Conservation (phyloP, 2,797 vertebrate species). For the Leptatherina wallacei region DNA sequence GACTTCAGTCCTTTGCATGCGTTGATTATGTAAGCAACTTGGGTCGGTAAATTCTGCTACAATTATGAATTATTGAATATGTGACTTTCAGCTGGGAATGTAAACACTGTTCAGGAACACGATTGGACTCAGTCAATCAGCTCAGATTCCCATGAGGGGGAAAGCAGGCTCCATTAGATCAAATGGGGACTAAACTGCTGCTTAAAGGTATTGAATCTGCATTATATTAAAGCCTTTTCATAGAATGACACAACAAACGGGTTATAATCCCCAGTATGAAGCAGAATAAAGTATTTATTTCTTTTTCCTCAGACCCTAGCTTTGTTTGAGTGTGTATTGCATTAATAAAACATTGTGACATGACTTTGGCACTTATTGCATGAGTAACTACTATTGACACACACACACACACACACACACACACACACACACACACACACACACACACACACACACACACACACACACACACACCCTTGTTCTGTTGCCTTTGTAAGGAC, state of each 20-base stretch:
- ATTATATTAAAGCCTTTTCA: constrained; percentile 17
- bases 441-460: background rate
- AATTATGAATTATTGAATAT: too few species aligned
- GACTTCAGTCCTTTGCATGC: background rate
- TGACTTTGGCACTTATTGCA: background rate
- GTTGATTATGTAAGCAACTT: too few species aligned
- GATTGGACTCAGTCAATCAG: constrained; percentile 3
- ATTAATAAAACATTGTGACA: constrained; percentile 50
- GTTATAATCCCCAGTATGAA: background rate
- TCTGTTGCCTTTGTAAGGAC: too few species aligned
- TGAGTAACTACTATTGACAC: background rate
- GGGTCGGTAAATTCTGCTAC: too few species aligned
- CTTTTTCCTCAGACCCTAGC: background rate
- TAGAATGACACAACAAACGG: background rate
- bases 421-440: too few species aligned
- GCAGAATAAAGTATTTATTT: background rate
- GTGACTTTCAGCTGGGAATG: constrained; percentile 16
- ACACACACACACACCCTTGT: constrained; percentile 14
- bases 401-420: background rate
- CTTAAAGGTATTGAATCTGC: constrained; percentile 2
- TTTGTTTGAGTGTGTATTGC: constrained; percentile 9
- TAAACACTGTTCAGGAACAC: background rate
- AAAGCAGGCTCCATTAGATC: constrained; percentile 27
- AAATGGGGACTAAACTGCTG: constrained; percentile 20
- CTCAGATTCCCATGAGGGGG: constrained; percentile 17